A percentile compares a stretch with the other conserved stretches of the same genome.
phyloP scores from a whole-genome alignment of 2,888 invertebrate species.

The Odontocerum albicorne region DNA sequence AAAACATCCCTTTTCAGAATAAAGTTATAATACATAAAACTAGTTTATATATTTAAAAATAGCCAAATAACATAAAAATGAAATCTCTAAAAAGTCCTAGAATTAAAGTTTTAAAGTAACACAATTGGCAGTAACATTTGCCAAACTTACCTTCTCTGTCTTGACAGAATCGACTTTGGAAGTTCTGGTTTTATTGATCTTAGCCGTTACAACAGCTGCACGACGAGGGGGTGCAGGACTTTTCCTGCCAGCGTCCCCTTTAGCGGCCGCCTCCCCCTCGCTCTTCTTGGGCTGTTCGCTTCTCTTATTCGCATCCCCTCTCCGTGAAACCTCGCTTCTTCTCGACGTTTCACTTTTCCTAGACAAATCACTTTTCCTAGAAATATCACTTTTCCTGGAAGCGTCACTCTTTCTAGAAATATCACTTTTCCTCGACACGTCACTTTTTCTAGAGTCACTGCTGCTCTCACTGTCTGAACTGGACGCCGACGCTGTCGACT shows the following conservation, averaged over 20 bases:
- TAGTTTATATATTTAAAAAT: too few relatives aligned
- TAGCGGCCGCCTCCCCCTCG: conserved; percentile 25
- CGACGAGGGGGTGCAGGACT: conserved; percentile 36
- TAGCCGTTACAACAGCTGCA: conserved; percentile 40
- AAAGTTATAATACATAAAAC: too few relatives aligned
- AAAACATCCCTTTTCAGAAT: too few relatives aligned
- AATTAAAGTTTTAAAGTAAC: too few relatives aligned
- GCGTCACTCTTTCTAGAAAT: conserved; percentile 12
- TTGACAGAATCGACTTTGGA: conserved; percentile 29
- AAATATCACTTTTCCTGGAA: conserved; percentile 14
- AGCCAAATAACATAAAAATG: too few relatives aligned
- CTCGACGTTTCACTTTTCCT: conserved; percentile 39
- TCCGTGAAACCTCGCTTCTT: conserved; percentile 44
- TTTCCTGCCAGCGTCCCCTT: conserved; percentile 40
- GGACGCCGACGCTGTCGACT: conserved; percentile 43
- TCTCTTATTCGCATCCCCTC: conserved; percentile 31
- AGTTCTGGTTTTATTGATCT: conserved; percentile 37
- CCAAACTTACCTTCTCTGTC: conserved; percentile 32
- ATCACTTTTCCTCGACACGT: conserved; percentile 46
- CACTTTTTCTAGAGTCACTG: conserved; percentile 46
- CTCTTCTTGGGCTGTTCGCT: too few relatives aligned
- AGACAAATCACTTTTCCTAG: conserved; percentile 12
- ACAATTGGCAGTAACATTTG: too few relatives aligned
- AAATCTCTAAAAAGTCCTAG: too few relatives aligned
- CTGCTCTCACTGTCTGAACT: conserved; percentile 42